Evolutionary conservation across 2,113 vertebrate species (phyloP).

Genomic region (Fukomys damarensis): DNA sequence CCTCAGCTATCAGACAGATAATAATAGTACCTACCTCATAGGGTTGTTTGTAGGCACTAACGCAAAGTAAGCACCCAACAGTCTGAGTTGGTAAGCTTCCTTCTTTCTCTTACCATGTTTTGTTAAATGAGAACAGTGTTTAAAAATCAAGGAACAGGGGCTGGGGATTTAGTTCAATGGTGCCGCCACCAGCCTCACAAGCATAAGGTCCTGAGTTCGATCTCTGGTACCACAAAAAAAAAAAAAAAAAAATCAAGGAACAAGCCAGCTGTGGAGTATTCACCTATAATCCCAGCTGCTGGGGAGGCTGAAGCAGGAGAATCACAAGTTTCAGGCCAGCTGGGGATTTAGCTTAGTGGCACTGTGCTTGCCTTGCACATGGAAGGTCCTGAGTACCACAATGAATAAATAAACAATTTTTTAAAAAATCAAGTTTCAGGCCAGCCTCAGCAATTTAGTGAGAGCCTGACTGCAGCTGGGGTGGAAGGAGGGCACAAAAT

Average conservation of each 20-base stretch:
- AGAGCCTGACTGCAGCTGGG: neutral
- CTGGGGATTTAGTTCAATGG: no score
- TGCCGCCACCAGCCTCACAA: no score
- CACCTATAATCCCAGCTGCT: neutral
- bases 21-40: neutral
- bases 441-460: neutral
- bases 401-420: no score
- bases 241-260: neutral
- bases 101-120: neutral
- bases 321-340: neutral
- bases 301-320: neutral
- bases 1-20: neutral
- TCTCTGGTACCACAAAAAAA: no score
- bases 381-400: no score
- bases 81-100: neutral
- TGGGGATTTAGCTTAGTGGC: no score
- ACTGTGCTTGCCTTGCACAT: no score
- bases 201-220: no score
- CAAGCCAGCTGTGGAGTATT: neutral
- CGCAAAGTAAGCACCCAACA: neutral
- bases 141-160: neutral
- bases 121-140: neutral
- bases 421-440: neutral
- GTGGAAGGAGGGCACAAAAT: neutral
- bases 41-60: neutral